Evolutionary conservation across 2,888 invertebrate species (phyloP).

Genomic region (Diadegma fenestrale): DNA sequence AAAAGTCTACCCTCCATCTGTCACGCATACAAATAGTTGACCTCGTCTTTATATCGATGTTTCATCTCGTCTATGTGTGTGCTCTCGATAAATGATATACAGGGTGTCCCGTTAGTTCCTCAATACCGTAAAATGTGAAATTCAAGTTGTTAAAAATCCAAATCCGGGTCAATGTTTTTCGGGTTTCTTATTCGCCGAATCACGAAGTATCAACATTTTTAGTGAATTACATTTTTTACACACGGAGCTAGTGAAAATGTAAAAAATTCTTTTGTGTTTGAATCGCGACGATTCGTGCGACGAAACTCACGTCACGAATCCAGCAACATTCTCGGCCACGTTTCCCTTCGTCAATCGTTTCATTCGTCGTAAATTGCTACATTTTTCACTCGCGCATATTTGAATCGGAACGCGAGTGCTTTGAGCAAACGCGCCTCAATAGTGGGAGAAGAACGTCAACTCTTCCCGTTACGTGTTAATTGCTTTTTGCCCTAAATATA

Average conservation of each 20-base stretch:
- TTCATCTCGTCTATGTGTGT: conserved; percentile 26
- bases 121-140: background rate
- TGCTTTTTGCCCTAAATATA: background rate
- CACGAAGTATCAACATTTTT: too few relatives aligned
- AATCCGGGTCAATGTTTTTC: too few relatives aligned
- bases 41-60: conserved; percentile 79
- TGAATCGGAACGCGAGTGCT: conserved; percentile 21
- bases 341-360: background rate
- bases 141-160: too few relatives aligned
- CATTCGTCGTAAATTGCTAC: conserved; percentile 16
- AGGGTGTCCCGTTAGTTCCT: background rate
- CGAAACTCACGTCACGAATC: background rate
- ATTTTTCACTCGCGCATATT: conserved; percentile 31
- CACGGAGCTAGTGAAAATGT: background rate
- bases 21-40: conserved; percentile 85
- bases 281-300: background rate
- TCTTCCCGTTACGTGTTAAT: conserved; percentile 17
- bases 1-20: conserved; percentile 77
- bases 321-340: conserved; percentile 4
- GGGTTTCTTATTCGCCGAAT: too few relatives aligned
- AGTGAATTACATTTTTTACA: too few relatives aligned
- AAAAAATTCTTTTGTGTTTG: background rate
- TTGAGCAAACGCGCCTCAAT: background rate
- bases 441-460: background rate
- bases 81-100: conserved; percentile 25